Evolutionary conservation across 2,113 vertebrate species (phyloP), one percentile per base, ranked within the genome.

Genomic region (Pachycephala philippinensis): DNA sequence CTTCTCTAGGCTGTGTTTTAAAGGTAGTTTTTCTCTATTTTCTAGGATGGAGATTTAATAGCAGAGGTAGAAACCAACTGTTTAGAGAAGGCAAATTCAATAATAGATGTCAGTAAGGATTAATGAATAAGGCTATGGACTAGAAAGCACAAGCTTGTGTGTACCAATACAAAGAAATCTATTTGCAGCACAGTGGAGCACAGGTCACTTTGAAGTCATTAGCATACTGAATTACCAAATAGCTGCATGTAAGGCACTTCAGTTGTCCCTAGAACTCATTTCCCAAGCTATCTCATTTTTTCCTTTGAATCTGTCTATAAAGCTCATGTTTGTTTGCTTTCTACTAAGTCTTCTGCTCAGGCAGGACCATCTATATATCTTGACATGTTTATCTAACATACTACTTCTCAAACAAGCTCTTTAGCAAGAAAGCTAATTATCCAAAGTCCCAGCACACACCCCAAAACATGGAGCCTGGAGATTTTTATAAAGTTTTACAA

Each of bases 21-120:
- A 75, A 93, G 60, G 49, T 86, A 84, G 70, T 81, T 77, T 92
- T 92, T 39, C 49, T 86, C 27, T 84, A 1, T 93, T 94, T 92
- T 33, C 26, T 82, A 78, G 45, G 49, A 82, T 53, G 65, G 60
- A 93, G 64, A 87, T 93, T 89, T 96, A 96, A 96, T 92, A 93
- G 81, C 52, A 96, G 88, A 95, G 92, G 93, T 96, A 80, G 88
- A 96, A 95, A 90, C 35, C 60, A 88, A 95, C 79, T 84, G 71
- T 93, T 95, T 90, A 79, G 80, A 94, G 83, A 92, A 94, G 65
- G 92, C 86, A 96, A 94, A 96, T 95, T 92, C 92, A 92, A 65
- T 92, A 96, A 93, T 68, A 94, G 80, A 78, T 89, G 90, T 96
- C 96, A 97, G 92, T 60, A 94, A 95, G 92, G 93, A 97, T 96